Conservation (phyloP, 2,113 vertebrate species). For the Micronycteris hirsuta region DNA sequence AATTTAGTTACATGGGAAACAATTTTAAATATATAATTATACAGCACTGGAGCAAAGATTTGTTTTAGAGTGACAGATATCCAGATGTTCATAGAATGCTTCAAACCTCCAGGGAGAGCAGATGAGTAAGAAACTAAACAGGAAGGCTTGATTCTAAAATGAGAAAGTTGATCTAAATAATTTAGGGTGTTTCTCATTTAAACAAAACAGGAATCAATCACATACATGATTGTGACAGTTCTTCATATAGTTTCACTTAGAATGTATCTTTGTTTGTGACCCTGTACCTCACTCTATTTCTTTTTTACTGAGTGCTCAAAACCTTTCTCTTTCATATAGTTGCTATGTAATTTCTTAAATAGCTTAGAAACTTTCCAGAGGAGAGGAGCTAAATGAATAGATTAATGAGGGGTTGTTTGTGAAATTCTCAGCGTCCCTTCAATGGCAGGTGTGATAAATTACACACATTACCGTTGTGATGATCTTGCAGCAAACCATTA, state of each 20-base stretch:
- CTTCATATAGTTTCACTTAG: neutral
- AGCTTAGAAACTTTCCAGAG: conserved; percentile 22
- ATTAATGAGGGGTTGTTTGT: conserved; percentile 31
- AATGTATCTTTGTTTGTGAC: neutral
- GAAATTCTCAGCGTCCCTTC: conserved; percentile 27
- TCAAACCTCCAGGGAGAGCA: neutral
- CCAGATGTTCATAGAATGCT: neutral
- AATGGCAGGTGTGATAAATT: conserved; percentile 45
- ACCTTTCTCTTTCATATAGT: neutral
- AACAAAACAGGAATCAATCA: neutral
- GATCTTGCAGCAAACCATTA: neutral
- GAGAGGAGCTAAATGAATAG: conserved; percentile 36
- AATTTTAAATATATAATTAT: neutral
- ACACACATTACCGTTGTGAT: conserved; percentile 27
- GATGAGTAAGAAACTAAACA: neutral
- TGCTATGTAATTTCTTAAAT: neutral
- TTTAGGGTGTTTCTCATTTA: neutral
- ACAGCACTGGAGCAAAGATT: neutral
- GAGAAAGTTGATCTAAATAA: neutral
- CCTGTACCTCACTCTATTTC: neutral
- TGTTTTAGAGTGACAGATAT: neutral
- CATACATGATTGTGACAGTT: neutral
- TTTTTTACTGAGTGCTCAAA: neutral
- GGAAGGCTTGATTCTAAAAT: neutral
- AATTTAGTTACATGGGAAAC: neutral